Evolutionary conservation across 1,140 invertebrate species (phyloP).

Genomic region (Portunus trituberculatus): DNA sequence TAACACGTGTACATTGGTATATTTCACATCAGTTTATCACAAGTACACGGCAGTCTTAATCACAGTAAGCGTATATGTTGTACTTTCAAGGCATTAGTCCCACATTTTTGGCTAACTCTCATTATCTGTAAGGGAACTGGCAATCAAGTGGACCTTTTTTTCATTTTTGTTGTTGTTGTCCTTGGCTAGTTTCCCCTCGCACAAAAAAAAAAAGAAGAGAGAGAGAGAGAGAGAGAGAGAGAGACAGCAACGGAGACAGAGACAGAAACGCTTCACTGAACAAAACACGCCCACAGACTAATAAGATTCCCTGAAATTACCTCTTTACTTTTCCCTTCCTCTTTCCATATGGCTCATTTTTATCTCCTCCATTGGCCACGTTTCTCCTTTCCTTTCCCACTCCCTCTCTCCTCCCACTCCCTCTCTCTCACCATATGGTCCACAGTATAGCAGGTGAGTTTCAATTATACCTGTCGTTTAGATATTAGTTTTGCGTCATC

Average conservation of each 20-base stretch:
- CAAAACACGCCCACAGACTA: background rate
- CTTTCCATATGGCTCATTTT: background rate
- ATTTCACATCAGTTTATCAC: too few species aligned
- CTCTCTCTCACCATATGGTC: background rate
- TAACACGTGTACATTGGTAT: too few species aligned
- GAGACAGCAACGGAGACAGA: background rate
- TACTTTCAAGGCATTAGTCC: too few species aligned
- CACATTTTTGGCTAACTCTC: too few species aligned
- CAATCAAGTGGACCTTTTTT: too few species aligned
- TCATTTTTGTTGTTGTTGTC: too few species aligned
- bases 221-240: background rate
- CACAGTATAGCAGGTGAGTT: background rate
- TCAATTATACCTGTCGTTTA: conserved; percentile 18
- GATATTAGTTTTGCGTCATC: background rate
- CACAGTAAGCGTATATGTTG: too few species aligned
- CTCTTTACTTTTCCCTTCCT: conserved; percentile 6
- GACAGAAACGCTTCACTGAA: background rate
- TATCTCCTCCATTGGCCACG: background rate
- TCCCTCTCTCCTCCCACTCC: background rate
- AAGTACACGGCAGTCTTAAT: too few species aligned
- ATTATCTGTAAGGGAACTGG: too few species aligned
- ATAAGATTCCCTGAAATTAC: background rate
- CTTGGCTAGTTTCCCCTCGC: too few species aligned
- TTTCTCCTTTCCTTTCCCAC: background rate
- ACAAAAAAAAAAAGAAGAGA: too few species aligned